Evolutionary conservation across 2,113 vertebrate genomes (phyloP), one percentile per base, ranked within the genome.

Genomic region (Sula dactylatra): DNA sequence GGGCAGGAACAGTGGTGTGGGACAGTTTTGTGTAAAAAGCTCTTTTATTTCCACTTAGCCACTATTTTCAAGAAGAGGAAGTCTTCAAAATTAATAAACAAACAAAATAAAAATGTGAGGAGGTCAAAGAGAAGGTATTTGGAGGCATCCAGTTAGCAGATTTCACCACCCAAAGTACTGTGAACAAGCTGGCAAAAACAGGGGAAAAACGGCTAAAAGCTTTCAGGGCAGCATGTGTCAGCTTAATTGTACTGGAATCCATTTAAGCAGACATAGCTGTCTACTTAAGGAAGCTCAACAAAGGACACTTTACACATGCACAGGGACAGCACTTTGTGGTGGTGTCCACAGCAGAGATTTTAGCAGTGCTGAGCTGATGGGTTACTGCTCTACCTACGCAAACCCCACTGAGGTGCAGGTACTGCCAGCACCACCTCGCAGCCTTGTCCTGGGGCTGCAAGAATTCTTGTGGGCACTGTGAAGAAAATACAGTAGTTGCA

Each of bases 401-500:
- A 52, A 31, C 16, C 38, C 64, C 1, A 1, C 24, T 17, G 22
- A 10, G n/a, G 10, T 8, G n/a, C 2, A 14, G 69, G 62, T 45
- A 19, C 73, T 78, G 50, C 66, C 34, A 26, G 26, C 64, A 26
- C 34, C 82, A 7, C 24, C 20, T 70, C 3, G 0, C 15, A 50
- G 15, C 36, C 74, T 49, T 45, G 32, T 76, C 49, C 81, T 12
- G 13, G 66, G 56, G 34, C 61, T 44, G 19, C 16, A 17, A 56
- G 49, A 56, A 13, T 19, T 58, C 2, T 7, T 3, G 14, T 15
- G 27, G 36, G 24, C 19, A 9, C 55, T 0, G 24, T 4, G 25
- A 40, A 12, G 29, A 16, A 36, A 45, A 59, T 10, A 11, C 19
- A 13, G 2, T 2, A 11, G 4, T 12, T 50, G 1, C 31, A 0